Percentiles rank a stretch among this genome's conserved stretches.
Conservation (phyloP, 2,797 vertebrate species). For the Leptoclinus maculatus region DNA sequence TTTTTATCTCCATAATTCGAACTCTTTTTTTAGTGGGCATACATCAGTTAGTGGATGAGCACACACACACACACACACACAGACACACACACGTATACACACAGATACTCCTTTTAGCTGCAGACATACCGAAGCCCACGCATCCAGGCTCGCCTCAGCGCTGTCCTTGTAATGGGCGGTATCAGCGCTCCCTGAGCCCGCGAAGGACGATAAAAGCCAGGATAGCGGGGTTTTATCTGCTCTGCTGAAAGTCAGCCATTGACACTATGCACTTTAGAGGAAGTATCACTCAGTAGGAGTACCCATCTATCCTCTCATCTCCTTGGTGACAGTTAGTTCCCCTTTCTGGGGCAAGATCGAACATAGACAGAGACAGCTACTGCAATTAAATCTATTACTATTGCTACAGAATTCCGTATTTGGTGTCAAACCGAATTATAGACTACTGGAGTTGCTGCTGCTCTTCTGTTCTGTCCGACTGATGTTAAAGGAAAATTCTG, state of each 20-base stretch:
- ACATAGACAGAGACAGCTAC: background rate
- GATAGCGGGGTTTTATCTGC: slow-evolving; percentile 82
- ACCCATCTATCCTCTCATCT: slow-evolving; percentile 73
- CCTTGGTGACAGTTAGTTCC: slow-evolving; percentile 55
- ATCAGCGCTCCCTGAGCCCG: slow-evolving; percentile 77
- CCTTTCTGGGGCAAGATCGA: slow-evolving; percentile 2
- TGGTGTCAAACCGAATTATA: background rate
- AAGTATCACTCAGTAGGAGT: slow-evolving; percentile 84
- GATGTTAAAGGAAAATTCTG: background rate
- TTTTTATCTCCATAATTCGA: slow-evolving; percentile 54
- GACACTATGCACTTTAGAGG: slow-evolving; percentile 87
- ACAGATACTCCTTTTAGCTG: slow-evolving; percentile 67
- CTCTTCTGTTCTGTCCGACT: slow-evolving; percentile 12
- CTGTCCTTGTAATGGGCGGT: slow-evolving; percentile 84
- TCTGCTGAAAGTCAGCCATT: slow-evolving; percentile 87
- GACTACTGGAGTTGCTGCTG: background rate
- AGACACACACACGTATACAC: slow-evolving; percentile 26
- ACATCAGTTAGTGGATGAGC: slow-evolving; percentile 30
- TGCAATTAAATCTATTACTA: background rate
- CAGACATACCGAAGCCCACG: slow-evolving; percentile 73
- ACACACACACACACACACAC: slow-evolving; percentile 26
- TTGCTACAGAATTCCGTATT: background rate
- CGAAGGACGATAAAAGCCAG: slow-evolving; percentile 82
- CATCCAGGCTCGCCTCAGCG: slow-evolving; percentile 79
- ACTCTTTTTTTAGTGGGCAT: slow-evolving; percentile 42